A percentile compares a stretch with the other conserved stretches of the same genome.
Conservation (phyloP, 2,113 vertebrate species). For the Odontophorus gujanensis region DNA sequence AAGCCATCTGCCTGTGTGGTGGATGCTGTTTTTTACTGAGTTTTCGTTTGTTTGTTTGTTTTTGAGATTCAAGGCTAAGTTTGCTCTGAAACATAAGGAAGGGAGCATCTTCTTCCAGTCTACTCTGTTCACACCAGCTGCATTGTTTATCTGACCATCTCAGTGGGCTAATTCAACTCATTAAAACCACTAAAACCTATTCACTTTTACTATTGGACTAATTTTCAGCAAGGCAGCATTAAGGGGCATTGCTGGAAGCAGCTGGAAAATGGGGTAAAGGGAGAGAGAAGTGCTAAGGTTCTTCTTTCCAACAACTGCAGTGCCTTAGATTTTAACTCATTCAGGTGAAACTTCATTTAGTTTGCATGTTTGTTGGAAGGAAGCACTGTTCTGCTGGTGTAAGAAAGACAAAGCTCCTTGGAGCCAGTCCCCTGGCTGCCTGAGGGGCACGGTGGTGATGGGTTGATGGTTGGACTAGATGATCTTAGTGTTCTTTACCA, state of each 20-base stretch:
- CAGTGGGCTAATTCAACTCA: not conserved
- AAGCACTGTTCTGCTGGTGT: not conserved
- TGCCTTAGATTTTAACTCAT: too few relatives aligned
- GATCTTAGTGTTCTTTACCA: too few relatives aligned
- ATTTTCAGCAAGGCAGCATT: not conserved
- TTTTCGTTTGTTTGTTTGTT: not conserved
- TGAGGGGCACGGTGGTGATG: too few relatives aligned
- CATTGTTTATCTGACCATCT: not conserved
- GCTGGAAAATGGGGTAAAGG: not conserved
- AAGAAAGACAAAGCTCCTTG: not conserved
- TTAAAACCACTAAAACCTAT: not conserved
- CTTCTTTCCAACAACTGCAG: not conserved
- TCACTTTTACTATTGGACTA: not conserved
- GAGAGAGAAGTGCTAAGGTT: not conserved
- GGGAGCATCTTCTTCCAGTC: not conserved
- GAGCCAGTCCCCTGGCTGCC: accelerated
- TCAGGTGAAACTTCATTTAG: not conserved
- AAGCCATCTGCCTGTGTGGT: not conserved
- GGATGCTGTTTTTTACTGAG: not conserved
- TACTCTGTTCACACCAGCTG: not conserved
- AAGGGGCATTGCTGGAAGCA: not conserved
- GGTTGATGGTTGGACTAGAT: too few relatives aligned
- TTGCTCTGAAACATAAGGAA: not conserved
- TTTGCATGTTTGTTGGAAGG: not conserved
- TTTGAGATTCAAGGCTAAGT: not conserved